These are phyloP conservation scores for Pterostichus madidus DNA, from an alignment of 2,888 invertebrate species.

Conservation along the genomic window DNA sequence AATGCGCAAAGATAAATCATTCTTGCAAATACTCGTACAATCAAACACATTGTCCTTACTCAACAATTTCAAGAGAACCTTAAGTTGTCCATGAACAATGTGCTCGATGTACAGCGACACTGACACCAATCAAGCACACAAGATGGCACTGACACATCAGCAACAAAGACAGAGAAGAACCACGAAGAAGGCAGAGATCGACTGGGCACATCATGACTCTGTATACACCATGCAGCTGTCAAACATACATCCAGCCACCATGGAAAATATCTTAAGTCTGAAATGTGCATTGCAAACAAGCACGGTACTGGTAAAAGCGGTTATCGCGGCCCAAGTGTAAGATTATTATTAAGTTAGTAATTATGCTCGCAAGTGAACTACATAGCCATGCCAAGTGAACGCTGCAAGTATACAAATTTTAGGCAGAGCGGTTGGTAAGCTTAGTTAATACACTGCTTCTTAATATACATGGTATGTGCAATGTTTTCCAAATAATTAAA, in stretches of 20 bases:
- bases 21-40: slow-evolving; percentile 21
- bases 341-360: not conserved
- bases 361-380: slow-evolving; percentile 23
- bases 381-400: slow-evolving; percentile 56
- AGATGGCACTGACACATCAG: slow-evolving; percentile 34
- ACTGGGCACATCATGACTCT: not conserved
- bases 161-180: slow-evolving; percentile 43
- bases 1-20: not conserved
- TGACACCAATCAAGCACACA: slow-evolving; percentile 38
- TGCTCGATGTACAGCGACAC: not conserved
- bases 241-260: slow-evolving; percentile 39
- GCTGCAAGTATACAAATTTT: slow-evolving; percentile 33
- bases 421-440: slow-evolving; percentile 52
- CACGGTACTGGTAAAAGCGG: slow-evolving; percentile 43
- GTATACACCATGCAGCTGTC: slow-evolving; percentile 38
- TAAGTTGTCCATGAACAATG: not conserved
- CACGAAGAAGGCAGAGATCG: slow-evolving; percentile 34
- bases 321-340: slow-evolving; percentile 19
- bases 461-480: slow-evolving; percentile 54
- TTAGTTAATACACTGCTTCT: slow-evolving; percentile 45
- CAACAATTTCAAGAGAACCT: not conserved
- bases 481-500: slow-evolving; percentile 62
- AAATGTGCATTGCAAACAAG: slow-evolving; percentile 58
- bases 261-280: slow-evolving; percentile 43
- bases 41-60: slow-evolving; percentile 20